These are phyloP conservation scores for Anagrus nilaparvatae DNA, from an alignment of 1,140 invertebrate genomes.

Conservation along the genomic window DNA sequence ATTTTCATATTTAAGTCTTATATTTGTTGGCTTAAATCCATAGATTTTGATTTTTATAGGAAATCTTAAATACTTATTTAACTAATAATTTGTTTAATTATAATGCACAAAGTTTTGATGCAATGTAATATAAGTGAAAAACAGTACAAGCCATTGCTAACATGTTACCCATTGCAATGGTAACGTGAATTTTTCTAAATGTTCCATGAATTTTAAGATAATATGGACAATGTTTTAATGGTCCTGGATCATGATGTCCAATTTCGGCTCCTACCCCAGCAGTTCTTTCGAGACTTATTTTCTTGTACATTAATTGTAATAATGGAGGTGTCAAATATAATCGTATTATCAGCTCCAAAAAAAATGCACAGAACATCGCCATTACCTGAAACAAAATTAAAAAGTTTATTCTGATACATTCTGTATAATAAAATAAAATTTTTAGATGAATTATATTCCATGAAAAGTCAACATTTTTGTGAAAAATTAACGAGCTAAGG, in stretches of 20 bases:
- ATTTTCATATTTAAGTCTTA: too few relatives aligned
- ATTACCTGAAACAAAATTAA: slow-evolving; percentile 45
- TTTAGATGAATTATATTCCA: too few relatives aligned
- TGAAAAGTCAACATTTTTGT: neutral
- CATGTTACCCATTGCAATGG: slow-evolving; percentile 63
- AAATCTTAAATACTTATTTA: too few relatives aligned
- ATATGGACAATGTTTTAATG: slow-evolving; percentile 56
- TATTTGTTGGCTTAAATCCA: too few relatives aligned
- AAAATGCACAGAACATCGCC: slow-evolving; percentile 55
- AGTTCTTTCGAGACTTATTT: slow-evolving; percentile 56
- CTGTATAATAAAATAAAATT: slow-evolving; percentile 2
- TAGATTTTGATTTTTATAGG: too few relatives aligned
- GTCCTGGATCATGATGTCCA: slow-evolving; percentile 53
- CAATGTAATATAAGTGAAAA: slow-evolving; percentile 58
- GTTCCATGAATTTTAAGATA: slow-evolving; percentile 56
- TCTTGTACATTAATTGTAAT: slow-evolving; percentile 53
- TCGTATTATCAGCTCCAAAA: slow-evolving; percentile 56
- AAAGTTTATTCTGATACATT: neutral
- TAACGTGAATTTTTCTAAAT: slow-evolving; percentile 58
- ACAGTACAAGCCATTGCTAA: slow-evolving; percentile 59
- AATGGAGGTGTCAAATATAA: slow-evolving; percentile 58
- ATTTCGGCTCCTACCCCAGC: slow-evolving; percentile 63
- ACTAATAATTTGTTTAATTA: too few relatives aligned
- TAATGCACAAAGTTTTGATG: slow-evolving; percentile 49
- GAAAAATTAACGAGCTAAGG: too few relatives aligned